Evolutionary conservation across 2,797 vertebrate species (phyloP).

Genomic region (Chromobotia macracanthus): DNA sequence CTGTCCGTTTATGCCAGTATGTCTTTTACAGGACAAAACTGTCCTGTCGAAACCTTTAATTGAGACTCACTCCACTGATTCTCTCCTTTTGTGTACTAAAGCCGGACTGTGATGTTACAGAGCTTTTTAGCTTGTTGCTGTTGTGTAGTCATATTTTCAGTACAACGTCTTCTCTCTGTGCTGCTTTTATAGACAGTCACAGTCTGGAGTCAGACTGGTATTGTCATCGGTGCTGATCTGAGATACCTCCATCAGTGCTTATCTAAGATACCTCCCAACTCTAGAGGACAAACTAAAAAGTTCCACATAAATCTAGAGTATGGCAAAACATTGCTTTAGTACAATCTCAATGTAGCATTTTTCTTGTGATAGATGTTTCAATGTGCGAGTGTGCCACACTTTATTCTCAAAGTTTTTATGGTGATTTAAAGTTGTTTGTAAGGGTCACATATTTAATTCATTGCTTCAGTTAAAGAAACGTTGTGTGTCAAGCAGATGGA

Average conservation of each 20-base stretch:
- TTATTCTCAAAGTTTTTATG: too few relatives aligned
- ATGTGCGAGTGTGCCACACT: neutral
- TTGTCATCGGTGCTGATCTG: slow-evolving; percentile 90
- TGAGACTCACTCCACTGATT: slow-evolving; percentile 91
- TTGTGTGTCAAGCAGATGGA: slow-evolving; percentile 2
- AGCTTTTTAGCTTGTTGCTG: neutral
- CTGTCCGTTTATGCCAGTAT: neutral
- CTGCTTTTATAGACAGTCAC: slow-evolving; percentile 82
- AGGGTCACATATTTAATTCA: neutral
- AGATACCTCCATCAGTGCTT: too few relatives aligned
- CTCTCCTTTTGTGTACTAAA: slow-evolving; percentile 87
- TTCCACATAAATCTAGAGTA: too few relatives aligned
- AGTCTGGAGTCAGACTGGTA: slow-evolving; percentile 90
- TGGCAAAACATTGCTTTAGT: neutral
- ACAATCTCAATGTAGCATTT: neutral
- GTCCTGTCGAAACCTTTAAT: slow-evolving; percentile 90
- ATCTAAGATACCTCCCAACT: slow-evolving; percentile 80
- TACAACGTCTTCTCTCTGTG: neutral
- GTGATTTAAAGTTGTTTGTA: too few relatives aligned
- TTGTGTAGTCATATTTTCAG: neutral
- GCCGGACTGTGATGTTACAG: neutral
- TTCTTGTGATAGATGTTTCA: neutral
- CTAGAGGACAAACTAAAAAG: slow-evolving; percentile 69
- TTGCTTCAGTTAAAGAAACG: neutral
- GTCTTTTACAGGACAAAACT: slow-evolving; percentile 83